These are phyloP conservation scores for Limnodromus scolopaceus DNA, from an alignment of 2,797 vertebrate species.

Conservation along the genomic window DNA sequence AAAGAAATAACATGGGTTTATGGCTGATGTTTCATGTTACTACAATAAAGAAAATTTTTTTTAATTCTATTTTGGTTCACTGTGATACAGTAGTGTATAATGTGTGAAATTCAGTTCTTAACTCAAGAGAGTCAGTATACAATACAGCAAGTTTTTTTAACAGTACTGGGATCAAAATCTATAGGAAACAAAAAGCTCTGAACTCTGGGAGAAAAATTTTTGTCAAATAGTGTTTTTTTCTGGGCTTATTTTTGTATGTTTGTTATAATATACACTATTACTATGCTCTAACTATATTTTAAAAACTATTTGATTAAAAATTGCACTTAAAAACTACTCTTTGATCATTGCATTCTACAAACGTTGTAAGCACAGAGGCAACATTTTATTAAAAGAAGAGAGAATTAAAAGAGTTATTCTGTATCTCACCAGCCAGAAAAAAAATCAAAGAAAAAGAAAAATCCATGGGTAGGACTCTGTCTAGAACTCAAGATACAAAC, in stretches of 20 bases:
- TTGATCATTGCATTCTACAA: neutral
- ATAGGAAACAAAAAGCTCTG: neutral
- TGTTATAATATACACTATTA: neutral
- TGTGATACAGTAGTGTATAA: neutral
- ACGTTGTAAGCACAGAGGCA: neutral
- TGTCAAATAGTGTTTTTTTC: neutral
- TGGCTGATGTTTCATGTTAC: neutral
- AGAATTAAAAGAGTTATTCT: neutral
- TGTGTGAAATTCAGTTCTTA: neutral
- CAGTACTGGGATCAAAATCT: neutral
- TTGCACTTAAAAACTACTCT: neutral
- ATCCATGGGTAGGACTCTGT: neutral
- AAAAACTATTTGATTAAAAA: neutral
- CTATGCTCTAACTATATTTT: neutral
- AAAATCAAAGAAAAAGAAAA: neutral
- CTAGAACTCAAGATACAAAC: neutral
- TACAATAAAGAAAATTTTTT: neutral
- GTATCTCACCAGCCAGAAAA: neutral
- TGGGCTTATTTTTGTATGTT: neutral
- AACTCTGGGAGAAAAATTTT: neutral
- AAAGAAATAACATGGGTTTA: neutral
- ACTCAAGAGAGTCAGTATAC: neutral
- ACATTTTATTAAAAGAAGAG: neutral
- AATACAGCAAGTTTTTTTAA: neutral
- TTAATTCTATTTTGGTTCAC: neutral